phyloP scores from a whole-genome alignment of 2,797 vertebrate genomes.

The Catostomus latipinnis region DNA sequence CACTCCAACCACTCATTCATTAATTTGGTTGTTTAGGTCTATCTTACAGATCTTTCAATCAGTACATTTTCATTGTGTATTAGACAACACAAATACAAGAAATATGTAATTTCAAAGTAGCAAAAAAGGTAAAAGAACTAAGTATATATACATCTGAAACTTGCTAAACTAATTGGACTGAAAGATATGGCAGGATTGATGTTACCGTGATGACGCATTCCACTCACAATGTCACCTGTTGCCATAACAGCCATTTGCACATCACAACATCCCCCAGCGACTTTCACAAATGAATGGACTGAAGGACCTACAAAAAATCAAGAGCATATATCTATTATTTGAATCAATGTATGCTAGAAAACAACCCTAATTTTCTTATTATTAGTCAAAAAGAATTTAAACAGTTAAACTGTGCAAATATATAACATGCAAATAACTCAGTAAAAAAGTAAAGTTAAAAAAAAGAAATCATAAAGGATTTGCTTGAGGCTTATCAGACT shows the following conservation, averaged over 20 bases:
- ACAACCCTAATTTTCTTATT: not conserved
- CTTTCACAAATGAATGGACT: slow-evolving; percentile 50
- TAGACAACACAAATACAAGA: not conserved
- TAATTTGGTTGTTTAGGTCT: not conserved
- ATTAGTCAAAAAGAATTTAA: not conserved
- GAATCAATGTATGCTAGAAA: not conserved
- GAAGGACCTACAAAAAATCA: not conserved
- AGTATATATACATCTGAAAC: not conserved
- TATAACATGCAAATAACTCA: not conserved
- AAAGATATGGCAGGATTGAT: slow-evolving; percentile 11
- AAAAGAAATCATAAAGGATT: slow-evolving; percentile 57
- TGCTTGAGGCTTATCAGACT: slow-evolving; percentile 70
- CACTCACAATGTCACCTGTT: slow-evolving; percentile 63
- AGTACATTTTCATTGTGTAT: not conserved
- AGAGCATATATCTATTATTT: not conserved
- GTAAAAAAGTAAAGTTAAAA: slow-evolving; percentile 53
- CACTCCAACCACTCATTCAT: not conserved
- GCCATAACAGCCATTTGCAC: slow-evolving; percentile 73
- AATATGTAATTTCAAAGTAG: not conserved
- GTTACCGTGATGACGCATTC: slow-evolving; percentile 9
- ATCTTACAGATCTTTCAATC: not conserved
- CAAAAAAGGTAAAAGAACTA: not conserved
- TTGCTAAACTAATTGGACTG: not conserved
- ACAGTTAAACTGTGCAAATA: not conserved
- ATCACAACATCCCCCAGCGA: slow-evolving; percentile 54